Percentiles rank a stretch among this genome's conserved stretches.
phyloP scores from a whole-genome alignment of 2,113 vertebrate genomes.

The Meriones unguiculatus region DNA sequence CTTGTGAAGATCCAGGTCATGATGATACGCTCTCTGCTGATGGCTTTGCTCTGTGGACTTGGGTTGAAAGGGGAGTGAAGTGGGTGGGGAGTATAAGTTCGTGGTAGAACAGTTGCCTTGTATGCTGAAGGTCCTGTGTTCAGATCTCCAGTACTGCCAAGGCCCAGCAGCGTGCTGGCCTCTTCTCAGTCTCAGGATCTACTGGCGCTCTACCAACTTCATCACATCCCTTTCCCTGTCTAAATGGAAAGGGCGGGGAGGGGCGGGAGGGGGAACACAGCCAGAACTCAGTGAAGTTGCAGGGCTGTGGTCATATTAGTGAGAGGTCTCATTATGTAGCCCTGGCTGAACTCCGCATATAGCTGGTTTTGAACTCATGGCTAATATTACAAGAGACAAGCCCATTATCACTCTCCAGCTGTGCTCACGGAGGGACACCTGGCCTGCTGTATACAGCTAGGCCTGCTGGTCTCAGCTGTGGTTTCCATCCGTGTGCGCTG shows the following conservation, averaged over 20 bases:
- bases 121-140: not conserved
- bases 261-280: not conserved
- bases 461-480: not conserved
- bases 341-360: too few relatives aligned
- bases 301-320: not conserved
- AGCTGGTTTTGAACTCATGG: too few relatives aligned
- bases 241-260: not conserved
- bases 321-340: too few relatives aligned
- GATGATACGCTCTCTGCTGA: not conserved
- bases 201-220: not conserved
- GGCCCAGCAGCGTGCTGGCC: not conserved
- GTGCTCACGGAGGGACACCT: not conserved
- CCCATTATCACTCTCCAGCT: not conserved
- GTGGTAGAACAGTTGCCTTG: not conserved
- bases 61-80: not conserved
- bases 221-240: not conserved
- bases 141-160: not conserved
- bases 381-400: not conserved
- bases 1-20: not conserved
- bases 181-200: conserved; percentile 5
- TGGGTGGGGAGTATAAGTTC: too few relatives aligned
- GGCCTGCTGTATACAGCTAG: not conserved
- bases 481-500: not conserved
- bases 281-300: not conserved
- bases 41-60: not conserved